A percentile compares a stretch with the other conserved stretches of the same genome.
These are phyloP conservation scores for Manis javanica DNA, from an alignment of 2,797 vertebrate species.

Conservation along the genomic window DNA sequence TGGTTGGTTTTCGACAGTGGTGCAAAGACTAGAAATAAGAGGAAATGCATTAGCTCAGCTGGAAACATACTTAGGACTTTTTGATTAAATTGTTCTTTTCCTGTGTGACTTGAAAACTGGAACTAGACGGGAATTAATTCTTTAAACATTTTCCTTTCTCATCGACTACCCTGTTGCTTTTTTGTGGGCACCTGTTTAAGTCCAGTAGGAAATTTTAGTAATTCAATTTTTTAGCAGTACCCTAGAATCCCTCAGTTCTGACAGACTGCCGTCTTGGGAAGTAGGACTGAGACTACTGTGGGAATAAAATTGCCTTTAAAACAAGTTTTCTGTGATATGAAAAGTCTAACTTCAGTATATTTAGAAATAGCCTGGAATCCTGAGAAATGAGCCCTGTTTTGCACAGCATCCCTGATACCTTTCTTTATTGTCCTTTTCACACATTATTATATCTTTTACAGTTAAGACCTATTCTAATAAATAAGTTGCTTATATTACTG, in stretches of 20 bases:
- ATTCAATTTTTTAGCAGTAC: neutral
- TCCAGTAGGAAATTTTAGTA: neutral
- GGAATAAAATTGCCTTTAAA: conserved; percentile 36
- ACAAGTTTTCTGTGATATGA: conserved; percentile 40
- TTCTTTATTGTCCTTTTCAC: neutral
- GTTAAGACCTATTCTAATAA: neutral
- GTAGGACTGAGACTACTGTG: neutral
- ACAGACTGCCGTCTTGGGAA: neutral
- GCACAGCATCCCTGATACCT: neutral
- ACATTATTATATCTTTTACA: neutral
- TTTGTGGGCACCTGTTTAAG: neutral
- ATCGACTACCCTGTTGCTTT: neutral
- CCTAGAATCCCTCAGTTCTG: neutral
- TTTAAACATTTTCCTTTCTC: conserved; percentile 44
- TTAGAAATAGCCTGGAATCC: conserved; percentile 6
- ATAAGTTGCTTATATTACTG: neutral
- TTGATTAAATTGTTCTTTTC: conserved; percentile 58
- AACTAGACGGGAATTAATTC: conserved; percentile 13
- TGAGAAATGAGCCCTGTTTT: neutral
- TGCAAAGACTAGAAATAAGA: conserved; percentile 39
- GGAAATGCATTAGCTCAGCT: neutral
- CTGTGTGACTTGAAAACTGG: neutral
- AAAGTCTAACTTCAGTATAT: conserved; percentile 40
- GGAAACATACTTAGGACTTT: conserved; percentile 18
- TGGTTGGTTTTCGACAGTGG: neutral